Percentiles rank a stretch among this genome's conserved stretches.
phyloP scores from a whole-genome alignment of 2,888 invertebrate genomes.

The Cheiracanthium punctorium region DNA sequence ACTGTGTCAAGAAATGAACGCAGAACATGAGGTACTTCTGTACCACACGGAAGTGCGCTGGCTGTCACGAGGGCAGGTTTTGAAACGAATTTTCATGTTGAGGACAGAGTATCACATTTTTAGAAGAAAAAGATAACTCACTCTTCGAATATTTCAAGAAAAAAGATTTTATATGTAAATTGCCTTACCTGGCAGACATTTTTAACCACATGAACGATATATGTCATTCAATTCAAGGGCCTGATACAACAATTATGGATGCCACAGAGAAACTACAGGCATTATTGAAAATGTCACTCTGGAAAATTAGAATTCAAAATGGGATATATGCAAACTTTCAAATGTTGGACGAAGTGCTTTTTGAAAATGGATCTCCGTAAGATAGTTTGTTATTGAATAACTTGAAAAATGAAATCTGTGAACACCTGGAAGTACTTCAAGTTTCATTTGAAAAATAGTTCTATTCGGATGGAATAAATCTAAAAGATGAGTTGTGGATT shows the following conservation, averaged over 20 bases:
- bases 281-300: too few relatives aligned
- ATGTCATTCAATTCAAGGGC: constrained; percentile 32
- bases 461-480: too few relatives aligned
- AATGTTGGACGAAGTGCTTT: constrained; percentile 39
- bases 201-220: constrained; percentile 22
- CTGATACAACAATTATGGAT: constrained; percentile 44
- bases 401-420: constrained; percentile 16
- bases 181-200: constrained; percentile 28
- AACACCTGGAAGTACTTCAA: constrained; percentile 21
- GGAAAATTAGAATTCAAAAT: too few relatives aligned
- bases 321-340: constrained; percentile 34
- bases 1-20: constrained; percentile 42
- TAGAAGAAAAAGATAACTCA: constrained; percentile 44
- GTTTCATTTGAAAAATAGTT: too few relatives aligned
- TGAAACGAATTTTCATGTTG: constrained; percentile 48
- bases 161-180: constrained; percentile 37
- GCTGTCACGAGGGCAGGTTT: constrained; percentile 39
- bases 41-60: constrained; percentile 41
- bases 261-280: constrained; percentile 51
- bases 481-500: too few relatives aligned
- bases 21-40: constrained; percentile 49
- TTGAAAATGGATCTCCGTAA: constrained; percentile 34
- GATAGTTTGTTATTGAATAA: constrained; percentile 38
- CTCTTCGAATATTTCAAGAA: constrained; percentile 44
- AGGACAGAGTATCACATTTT: constrained; percentile 47